Conservation (phyloP, 2,797 vertebrate genomes). For the Gobionotothen gibberifrons region DNA sequence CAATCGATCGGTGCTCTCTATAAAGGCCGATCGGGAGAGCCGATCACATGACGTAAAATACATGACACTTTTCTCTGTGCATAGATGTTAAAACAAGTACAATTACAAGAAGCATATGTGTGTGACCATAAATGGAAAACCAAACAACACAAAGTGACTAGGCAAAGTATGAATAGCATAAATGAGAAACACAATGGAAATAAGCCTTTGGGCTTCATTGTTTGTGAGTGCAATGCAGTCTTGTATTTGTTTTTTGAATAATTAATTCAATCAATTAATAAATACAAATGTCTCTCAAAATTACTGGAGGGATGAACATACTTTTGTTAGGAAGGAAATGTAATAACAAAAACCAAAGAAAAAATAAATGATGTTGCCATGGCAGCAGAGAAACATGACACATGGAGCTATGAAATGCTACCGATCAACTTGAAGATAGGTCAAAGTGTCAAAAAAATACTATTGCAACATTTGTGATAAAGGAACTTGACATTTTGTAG, state of each 20-base stretch:
- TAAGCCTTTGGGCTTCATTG: too few species aligned
- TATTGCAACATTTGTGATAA: constrained; percentile 3
- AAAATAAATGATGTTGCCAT: background rate
- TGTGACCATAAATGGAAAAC: background rate
- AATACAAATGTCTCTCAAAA: background rate
- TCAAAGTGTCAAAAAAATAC: constrained; percentile 12
- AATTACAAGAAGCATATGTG: background rate
- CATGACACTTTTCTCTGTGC: too few species aligned
- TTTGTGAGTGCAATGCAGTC: too few species aligned
- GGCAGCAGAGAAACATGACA: constrained; percentile 1
- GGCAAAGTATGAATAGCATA: background rate
- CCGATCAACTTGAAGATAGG: background rate
- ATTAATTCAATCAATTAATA: too few species aligned
- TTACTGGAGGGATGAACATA: background rate
- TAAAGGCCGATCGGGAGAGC: too few species aligned
- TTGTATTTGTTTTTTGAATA: too few species aligned
- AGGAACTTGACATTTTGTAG: constrained; percentile 5
- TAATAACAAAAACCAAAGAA: background rate
- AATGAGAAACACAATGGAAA: background rate
- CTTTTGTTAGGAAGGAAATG: background rate
- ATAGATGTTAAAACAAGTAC: too few species aligned
- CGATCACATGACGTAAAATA: too few species aligned
- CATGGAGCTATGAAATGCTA: background rate
- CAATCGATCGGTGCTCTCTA: too few species aligned
- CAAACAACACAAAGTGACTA: background rate